Base-by-base conservation (phyloP, 2,888 invertebrate genomes). In the Acheta domesticus region DNA sequence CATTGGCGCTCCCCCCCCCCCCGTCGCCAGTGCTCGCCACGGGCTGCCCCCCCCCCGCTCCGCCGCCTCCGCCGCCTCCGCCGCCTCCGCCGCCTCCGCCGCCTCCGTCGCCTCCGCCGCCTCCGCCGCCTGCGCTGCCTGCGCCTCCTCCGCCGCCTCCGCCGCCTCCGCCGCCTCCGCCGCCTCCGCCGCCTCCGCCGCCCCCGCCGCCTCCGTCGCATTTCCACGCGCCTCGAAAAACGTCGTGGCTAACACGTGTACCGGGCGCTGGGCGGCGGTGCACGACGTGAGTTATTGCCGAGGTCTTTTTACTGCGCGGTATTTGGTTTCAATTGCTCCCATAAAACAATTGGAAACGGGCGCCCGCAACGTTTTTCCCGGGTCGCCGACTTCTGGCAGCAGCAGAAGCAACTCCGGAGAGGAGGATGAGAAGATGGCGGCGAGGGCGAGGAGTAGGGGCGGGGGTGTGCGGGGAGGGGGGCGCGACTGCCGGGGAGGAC, bases 291-390 rank as follows among this genome's bases (percentile, higher is more conserved):
- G n/a, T 62, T 62, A 62, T 62, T 62, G n/a, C 62, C 62, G n/a
- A 62, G 62, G 62, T 12, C 62, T 62, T 62, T 62, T 62, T 62
- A 62, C 62, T 62, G 62, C 62, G 62, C n/a, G 62, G 62, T 62
- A 62, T 62, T 62, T 62, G 62, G 62, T 62, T 62, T 62, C 62
- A 62, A 62, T 62, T 62, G 62, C 62, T 62, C n/a, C 62, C 62
- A 62, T 62, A 62, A 62, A 62, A 62, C 62, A 62, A 62, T 62
- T 62, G 62, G 62, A 62, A 62, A n/a, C 14, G 62, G n/a, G 62
- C 62, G 62, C 8, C 62, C 62, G 14, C 62, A 62, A 62, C 16
- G 62, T 62, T 62, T 62, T 62, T 62, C 62, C n/a, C n/a, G 62
- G 62, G 16, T 62, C 62, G n/a, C 14, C 62, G 62, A n/a, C 62